A percentile compares a stretch with the other conserved stretches of the same genome.
Conservation (phyloP, 2,797 vertebrate species). For the Channallabes apus region DNA sequence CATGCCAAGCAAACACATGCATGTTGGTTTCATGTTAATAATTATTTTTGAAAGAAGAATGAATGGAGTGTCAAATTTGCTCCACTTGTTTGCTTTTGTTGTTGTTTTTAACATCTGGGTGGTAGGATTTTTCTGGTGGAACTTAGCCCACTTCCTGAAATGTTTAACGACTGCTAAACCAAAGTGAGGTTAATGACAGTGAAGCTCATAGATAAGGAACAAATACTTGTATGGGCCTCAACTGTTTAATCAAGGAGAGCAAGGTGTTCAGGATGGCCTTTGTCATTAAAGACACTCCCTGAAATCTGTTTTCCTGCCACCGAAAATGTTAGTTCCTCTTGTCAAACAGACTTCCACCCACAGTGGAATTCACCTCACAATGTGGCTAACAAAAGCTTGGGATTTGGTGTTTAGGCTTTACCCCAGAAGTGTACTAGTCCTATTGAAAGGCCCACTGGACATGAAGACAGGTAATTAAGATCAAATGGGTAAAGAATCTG, state of each 20-base stretch:
- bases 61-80: conserved; percentile 15
- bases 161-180: conserved; percentile 50
- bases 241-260: conserved; percentile 42
- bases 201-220: conserved; percentile 48
- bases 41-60: conserved; percentile 27
- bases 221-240: conserved; percentile 36
- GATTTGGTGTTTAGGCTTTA: conserved; percentile 35
- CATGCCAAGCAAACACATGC: neutral
- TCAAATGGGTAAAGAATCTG: conserved; percentile 52
- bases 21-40: conserved; percentile 18
- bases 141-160: conserved; percentile 55
- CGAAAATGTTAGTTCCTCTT: conserved; percentile 53
- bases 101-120: conserved; percentile 48
- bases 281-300: conserved; percentile 45
- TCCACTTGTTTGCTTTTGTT: conserved; percentile 45
- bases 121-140: conserved; percentile 14
- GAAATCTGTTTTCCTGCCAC: conserved; percentile 15
- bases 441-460: conserved; percentile 44
- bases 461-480: conserved; percentile 52
- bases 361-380: conserved; percentile 33
- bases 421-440: conserved; percentile 2
- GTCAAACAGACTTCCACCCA: conserved; percentile 47
- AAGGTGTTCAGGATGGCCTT: conserved; percentile 29
- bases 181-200: conserved; percentile 28
- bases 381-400: conserved; percentile 23